Evolutionary conservation across 2,888 invertebrate genomes (phyloP).

Genomic region (Nemapogon koenigi): DNA sequence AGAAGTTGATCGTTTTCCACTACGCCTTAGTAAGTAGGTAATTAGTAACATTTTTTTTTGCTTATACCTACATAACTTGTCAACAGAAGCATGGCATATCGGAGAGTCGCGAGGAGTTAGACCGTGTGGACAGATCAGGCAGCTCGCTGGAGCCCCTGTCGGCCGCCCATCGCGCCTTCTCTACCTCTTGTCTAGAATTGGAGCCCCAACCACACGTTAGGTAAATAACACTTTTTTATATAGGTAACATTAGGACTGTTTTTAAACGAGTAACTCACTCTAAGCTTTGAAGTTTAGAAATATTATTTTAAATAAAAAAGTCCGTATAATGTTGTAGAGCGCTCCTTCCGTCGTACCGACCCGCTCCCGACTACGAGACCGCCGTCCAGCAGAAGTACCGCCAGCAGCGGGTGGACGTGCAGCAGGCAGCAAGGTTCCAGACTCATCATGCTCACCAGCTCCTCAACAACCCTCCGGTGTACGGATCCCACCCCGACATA

Average conservation of each 20-base stretch:
- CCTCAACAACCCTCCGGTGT: constrained; percentile 46
- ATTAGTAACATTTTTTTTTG: too few species aligned
- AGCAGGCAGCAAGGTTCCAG: constrained; percentile 35
- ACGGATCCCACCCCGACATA: constrained; percentile 79
- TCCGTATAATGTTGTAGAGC: constrained; percentile 65
- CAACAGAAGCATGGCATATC: constrained; percentile 46
- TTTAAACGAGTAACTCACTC: too few species aligned
- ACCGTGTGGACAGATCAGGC: constrained; percentile 23
- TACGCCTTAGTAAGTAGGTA: too few species aligned
- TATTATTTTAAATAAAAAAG: too few species aligned
- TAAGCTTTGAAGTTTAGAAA: too few species aligned
- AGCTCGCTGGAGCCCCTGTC: constrained; percentile 35
- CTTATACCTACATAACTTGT: too few species aligned
- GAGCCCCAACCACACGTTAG: constrained; percentile 17
- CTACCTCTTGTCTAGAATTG: constrained; percentile 71
- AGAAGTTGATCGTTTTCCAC: too few species aligned
- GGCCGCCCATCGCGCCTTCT: constrained; percentile 64
- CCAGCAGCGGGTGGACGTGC: constrained; percentile 44
- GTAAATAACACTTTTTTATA: too few species aligned
- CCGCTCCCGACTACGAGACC: constrained; percentile 94
- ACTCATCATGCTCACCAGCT: constrained; percentile 36
- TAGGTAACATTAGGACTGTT: too few species aligned
- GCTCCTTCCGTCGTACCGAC: constrained; percentile 83
- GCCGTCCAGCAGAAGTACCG: constrained; percentile 87
- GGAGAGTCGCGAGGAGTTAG: constrained; percentile 48